These are phyloP conservation scores for Otus sunia DNA, from an alignment of 2,113 vertebrate species.

Conservation along the genomic window DNA sequence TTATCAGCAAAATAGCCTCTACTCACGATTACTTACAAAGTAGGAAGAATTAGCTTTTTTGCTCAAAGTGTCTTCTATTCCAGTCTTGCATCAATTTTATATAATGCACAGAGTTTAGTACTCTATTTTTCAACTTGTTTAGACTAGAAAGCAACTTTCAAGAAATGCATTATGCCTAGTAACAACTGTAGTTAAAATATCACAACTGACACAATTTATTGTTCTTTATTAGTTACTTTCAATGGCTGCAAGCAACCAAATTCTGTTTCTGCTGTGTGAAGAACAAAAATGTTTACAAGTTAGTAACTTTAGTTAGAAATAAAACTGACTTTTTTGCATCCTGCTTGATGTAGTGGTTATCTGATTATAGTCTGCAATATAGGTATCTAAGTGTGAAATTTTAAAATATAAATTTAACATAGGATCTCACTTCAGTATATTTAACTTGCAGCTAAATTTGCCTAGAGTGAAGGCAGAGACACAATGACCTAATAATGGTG, in stretches of 20 bases:
- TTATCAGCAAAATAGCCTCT: constrained; percentile 68
- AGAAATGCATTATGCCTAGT: neutral
- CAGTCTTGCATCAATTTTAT: constrained; percentile 25
- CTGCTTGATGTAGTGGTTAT: neutral
- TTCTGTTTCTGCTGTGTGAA: neutral
- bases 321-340: neutral
- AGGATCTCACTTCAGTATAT: neutral
- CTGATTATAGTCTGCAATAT: neutral
- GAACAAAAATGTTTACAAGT: neutral
- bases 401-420: neutral
- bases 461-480: neutral
- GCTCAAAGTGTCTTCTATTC: neutral
- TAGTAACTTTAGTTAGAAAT: neutral
- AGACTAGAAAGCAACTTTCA: neutral
- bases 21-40: constrained; percentile 55
- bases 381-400: neutral
- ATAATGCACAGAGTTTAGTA: constrained; percentile 24
- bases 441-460: neutral
- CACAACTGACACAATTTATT: neutral
- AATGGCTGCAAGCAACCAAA: neutral
- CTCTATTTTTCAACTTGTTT: constrained; percentile 44
- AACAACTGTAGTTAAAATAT: neutral
- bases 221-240: neutral
- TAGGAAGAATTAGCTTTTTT: constrained; percentile 55
- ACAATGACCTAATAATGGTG: fast-evolving